Evolutionary conservation across 2,888 invertebrate species (phyloP).

Genomic region (Xiphydria camelus): DNA sequence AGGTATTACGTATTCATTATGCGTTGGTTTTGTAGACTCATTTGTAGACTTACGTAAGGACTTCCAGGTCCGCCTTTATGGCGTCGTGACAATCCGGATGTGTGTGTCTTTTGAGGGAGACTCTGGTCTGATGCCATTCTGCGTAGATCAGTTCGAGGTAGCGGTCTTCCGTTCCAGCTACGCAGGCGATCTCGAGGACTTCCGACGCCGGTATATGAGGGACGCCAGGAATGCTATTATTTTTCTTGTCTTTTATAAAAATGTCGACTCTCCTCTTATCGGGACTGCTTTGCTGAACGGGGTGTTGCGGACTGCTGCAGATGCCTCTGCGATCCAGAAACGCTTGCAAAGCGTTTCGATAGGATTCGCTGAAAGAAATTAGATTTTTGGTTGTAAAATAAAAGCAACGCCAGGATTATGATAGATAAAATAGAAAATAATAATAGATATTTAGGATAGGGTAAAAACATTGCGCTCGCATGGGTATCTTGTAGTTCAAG

Average conservation of each 20-base stretch:
- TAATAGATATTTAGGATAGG: conserved; percentile 13
- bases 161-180: conserved; percentile 46
- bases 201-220: conserved; percentile 38
- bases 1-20: too few relatives aligned
- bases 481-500: too few relatives aligned
- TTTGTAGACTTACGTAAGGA: conserved; percentile 40
- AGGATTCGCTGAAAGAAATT: conserved; percentile 41
- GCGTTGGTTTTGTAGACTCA: too few relatives aligned
- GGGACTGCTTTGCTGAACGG: conserved; percentile 25
- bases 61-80: conserved; percentile 40
- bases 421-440: conserved; percentile 19
- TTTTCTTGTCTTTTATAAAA: conserved; percentile 28
- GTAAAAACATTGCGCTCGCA: too few relatives aligned
- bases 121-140: conserved; percentile 46
- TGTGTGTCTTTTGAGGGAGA: conserved; percentile 39
- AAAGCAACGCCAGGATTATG: too few relatives aligned
- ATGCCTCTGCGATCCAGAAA: conserved; percentile 42
- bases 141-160: conserved; percentile 44
- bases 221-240: conserved; percentile 28
- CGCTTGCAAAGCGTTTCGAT: conserved; percentile 43
- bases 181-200: conserved; percentile 45
- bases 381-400: too few relatives aligned
- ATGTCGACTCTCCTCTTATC: conserved; percentile 31
- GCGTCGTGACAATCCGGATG: conserved; percentile 40
- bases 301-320: conserved; percentile 19